Evolutionary conservation across 35 echinoderm and acorn worm species (phyloP).

Genomic region (Eucidaris tribuloides): DNA sequence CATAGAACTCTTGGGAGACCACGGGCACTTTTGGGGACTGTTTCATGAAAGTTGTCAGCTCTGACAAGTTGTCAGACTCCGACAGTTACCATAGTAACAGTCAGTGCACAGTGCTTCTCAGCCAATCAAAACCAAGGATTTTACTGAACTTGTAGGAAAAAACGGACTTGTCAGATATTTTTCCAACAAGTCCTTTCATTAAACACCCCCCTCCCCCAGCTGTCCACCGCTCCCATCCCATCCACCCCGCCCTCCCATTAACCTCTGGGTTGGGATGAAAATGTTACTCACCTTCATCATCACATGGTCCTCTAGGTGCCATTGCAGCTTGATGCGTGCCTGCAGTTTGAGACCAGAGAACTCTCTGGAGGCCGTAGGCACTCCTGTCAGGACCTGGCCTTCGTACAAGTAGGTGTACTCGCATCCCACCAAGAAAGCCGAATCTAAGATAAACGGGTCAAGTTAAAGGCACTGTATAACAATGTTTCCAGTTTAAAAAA

Average conservation of each 20-base stretch:
- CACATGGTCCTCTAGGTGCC: not conserved
- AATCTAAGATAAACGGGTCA: no score
- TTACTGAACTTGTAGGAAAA: no score
- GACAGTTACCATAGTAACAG: no score
- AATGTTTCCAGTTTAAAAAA: no score
- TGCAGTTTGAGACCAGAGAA: constrained; percentile 15
- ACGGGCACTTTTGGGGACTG: not conserved
- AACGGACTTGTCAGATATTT: no score
- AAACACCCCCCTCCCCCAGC: not conserved
- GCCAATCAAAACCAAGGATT: no score
- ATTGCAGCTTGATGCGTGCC: constrained; percentile 42
- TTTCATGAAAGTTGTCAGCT: no score
- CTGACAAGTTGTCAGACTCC: no score
- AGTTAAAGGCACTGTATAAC: no score
- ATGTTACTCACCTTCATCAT: constrained; percentile 19
- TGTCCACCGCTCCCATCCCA: not conserved
- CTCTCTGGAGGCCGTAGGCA: not conserved
- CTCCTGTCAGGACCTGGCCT: constrained; percentile 38
- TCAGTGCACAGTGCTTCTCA: no score
- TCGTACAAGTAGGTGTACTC: constrained; percentile 44
- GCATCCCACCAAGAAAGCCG: not conserved
- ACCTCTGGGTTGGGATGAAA: not conserved
- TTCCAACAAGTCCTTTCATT: not conserved
- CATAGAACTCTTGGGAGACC: not conserved
- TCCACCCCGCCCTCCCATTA: not conserved